Conservation (phyloP, 1,140 invertebrate genomes). For the Danaus melanippus region DNA sequence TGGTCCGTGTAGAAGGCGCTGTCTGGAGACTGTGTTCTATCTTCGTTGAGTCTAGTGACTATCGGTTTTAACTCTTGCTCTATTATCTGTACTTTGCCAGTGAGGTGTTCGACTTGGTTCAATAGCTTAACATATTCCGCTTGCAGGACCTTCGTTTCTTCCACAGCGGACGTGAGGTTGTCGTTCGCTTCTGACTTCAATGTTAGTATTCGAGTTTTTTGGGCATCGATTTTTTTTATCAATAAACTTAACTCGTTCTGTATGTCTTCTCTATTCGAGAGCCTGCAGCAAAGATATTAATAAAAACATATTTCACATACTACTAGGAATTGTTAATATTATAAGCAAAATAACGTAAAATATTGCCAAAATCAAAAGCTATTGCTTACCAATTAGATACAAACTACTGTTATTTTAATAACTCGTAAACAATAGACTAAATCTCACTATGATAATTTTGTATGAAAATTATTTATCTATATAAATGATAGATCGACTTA, state of each 20-base stretch:
- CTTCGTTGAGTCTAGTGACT: slow-evolving; percentile 63
- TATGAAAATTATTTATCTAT: too few relatives aligned
- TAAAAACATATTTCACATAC: not conserved
- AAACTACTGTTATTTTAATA: too few relatives aligned
- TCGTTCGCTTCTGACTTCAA: slow-evolving; percentile 78
- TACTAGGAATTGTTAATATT: not conserved
- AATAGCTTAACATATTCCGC: slow-evolving; percentile 75
- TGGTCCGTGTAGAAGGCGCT: slow-evolving; percentile 62
- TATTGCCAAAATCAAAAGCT: too few relatives aligned
- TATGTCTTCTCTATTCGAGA: slow-evolving; percentile 86
- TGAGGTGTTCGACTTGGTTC: slow-evolving; percentile 76
- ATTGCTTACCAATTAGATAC: too few relatives aligned
- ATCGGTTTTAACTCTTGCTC: slow-evolving; percentile 76
- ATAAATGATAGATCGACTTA: slow-evolving; percentile 30
- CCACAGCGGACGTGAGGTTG: slow-evolving; percentile 74
- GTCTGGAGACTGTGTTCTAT: slow-evolving; percentile 58
- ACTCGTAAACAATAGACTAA: too few relatives aligned
- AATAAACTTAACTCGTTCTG: slow-evolving; percentile 83
- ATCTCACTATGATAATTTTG: too few relatives aligned
- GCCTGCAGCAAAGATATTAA: slow-evolving; percentile 51
- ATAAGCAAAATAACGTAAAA: too few relatives aligned
- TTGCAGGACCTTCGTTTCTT: slow-evolving; percentile 77
- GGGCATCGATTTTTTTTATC: slow-evolving; percentile 75
- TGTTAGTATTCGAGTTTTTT: slow-evolving; percentile 76
- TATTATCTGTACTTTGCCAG: slow-evolving; percentile 71